Conservation (phyloP, 2,888 invertebrate genomes). For the Heliconius ethilla region DNA sequence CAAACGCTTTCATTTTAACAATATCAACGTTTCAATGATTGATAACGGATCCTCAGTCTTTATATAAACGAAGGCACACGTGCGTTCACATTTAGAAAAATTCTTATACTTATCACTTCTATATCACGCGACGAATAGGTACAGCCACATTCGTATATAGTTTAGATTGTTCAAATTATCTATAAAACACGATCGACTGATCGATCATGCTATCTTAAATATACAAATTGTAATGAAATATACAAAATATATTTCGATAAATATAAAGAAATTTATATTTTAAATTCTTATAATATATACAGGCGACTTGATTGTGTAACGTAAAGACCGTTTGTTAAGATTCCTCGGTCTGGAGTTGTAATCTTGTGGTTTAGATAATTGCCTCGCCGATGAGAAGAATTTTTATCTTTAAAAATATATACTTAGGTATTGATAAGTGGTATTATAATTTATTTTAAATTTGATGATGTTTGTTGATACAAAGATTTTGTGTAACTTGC, state of each 20-base stretch:
- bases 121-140: slow-evolving; percentile 9
- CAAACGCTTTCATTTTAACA: slow-evolving; percentile 61
- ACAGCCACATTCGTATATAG: background rate
- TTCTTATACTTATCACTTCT: background rate
- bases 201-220: slow-evolving; percentile 25
- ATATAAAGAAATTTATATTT: background rate
- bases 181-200: slow-evolving; percentile 16
- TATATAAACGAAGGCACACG: slow-evolving; percentile 48
- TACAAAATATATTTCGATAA: background rate
- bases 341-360: background rate
- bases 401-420: background rate
- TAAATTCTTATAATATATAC: background rate
- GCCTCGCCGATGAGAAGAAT: background rate
- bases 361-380: slow-evolving; percentile 10
- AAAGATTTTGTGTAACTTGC: too few relatives aligned
- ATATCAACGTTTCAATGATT: slow-evolving; percentile 47
- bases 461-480: too few relatives aligned
- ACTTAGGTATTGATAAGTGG: background rate
- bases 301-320: background rate
- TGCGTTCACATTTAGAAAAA: slow-evolving; percentile 3
- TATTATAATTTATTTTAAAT: background rate
- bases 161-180: slow-evolving; percentile 21
- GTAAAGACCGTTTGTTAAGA: background rate
- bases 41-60: slow-evolving; percentile 50
- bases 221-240: background rate